Evolutionary conservation across 2,797 vertebrate genomes (phyloP).

Genomic region (Hypotaenidia okinawae): DNA sequence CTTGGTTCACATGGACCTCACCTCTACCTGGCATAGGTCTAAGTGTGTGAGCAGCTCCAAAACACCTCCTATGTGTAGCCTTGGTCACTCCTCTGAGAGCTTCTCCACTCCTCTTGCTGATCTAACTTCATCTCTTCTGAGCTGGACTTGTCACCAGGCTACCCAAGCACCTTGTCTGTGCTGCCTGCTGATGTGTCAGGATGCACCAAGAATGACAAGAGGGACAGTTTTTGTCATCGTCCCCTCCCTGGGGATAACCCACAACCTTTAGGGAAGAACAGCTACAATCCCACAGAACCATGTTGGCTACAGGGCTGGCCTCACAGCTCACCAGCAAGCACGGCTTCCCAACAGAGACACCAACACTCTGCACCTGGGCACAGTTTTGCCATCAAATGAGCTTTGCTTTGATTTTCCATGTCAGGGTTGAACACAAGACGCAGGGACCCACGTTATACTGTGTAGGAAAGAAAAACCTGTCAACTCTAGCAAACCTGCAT

Average conservation of each 20-base stretch:
- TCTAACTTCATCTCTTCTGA: not conserved
- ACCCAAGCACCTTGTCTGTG: not conserved
- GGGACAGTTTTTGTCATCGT: not conserved
- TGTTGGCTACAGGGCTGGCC: not conserved
- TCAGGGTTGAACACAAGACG: not conserved
- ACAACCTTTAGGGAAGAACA: not conserved
- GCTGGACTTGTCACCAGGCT: not conserved
- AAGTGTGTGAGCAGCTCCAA: not conserved
- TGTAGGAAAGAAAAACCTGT: not conserved
- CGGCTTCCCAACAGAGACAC: not conserved
- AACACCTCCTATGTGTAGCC: fast-evolving
- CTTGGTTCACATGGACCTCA: not conserved
- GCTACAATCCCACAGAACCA: not conserved
- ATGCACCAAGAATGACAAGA: not conserved
- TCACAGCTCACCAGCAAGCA: not conserved
- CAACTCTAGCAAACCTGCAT: not conserved
- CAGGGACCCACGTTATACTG: not conserved
- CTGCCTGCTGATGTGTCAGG: not conserved
- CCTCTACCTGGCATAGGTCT: not conserved
- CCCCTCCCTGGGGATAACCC: not conserved
- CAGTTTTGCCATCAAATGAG: not conserved
- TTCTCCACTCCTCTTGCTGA: not conserved
- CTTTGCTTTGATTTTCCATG: not conserved
- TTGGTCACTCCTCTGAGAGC: not conserved
- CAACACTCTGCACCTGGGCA: not conserved